Evolutionary conservation across 92 coral and sea anemone species (phyloP).

Genomic region (Phenganax marumi): DNA sequence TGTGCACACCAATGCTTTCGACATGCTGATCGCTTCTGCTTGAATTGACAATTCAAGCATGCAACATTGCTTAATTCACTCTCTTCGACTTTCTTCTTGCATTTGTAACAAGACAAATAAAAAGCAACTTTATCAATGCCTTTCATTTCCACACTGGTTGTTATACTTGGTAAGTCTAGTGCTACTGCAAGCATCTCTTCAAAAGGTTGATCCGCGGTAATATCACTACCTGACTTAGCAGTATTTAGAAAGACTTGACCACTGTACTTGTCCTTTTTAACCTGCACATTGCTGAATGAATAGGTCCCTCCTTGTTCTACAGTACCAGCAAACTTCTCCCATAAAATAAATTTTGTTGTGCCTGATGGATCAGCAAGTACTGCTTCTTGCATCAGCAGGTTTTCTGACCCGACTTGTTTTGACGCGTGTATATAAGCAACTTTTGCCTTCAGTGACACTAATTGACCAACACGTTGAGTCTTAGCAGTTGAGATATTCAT

Average conservation of each 20-base stretch:
- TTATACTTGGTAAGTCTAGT: conserved; percentile 38
- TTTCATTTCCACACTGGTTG: conserved; percentile 23
- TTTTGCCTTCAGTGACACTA: conserved; percentile 48
- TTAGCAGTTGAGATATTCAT: conserved; percentile 35
- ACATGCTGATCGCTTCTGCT: conserved; percentile 22
- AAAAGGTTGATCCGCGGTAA: not conserved
- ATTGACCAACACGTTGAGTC: conserved; percentile 43
- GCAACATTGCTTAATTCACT: not conserved
- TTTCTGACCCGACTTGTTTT: conserved; percentile 14
- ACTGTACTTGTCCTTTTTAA: conserved; percentile 45
- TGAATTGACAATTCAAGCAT: not conserved
- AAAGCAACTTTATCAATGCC: conserved; percentile 27
- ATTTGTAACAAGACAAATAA: conserved; percentile 17
- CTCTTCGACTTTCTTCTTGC: conserved; percentile 7
- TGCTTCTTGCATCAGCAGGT: conserved; percentile 36
- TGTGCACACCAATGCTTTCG: conserved; percentile 14
- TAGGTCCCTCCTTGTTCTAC: conserved; percentile 13
- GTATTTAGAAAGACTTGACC: conserved; percentile 1
- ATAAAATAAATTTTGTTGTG: conserved; percentile 39
- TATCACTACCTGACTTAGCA: not conserved
- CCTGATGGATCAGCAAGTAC: conserved; percentile 45
- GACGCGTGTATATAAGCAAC: conserved; percentile 40
- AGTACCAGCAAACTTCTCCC: conserved; percentile 42
- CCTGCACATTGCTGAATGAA: conserved; percentile 38
- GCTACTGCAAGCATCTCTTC: conserved; percentile 10